Percentiles rank a stretch among this genome's conserved stretches.
These are phyloP conservation scores for Spea bombifrons DNA, from an alignment of 2,113 vertebrate species.

Conservation along the genomic window DNA sequence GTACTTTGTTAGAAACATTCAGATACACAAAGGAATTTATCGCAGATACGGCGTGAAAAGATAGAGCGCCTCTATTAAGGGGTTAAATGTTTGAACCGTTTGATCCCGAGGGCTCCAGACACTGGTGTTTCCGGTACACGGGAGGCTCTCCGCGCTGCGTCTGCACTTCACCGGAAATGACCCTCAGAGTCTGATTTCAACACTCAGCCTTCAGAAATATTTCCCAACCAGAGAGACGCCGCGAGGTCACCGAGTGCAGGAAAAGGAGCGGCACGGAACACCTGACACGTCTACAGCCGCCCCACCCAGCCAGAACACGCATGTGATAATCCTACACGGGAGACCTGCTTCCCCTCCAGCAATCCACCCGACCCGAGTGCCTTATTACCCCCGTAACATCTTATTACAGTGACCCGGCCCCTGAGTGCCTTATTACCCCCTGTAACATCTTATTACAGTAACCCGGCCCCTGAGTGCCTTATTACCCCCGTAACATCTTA, in stretches of 20 bases:
- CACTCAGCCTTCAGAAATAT: not conserved
- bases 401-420: not conserved
- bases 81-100: not conserved
- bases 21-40: no score
- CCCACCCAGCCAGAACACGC: not conserved
- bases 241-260: conserved; percentile 25
- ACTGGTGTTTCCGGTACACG: conserved; percentile 20
- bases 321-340: not conserved
- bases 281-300: not conserved
- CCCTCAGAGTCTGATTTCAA: conserved; percentile 16
- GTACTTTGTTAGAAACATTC: no score
- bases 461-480: no score
- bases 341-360: not conserved
- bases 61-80: no score
- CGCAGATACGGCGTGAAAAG: no score
- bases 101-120: conserved; percentile 20
- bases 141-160: not conserved
- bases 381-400: conserved; percentile 15
- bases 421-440: conserved; percentile 4
- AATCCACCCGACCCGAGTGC: not conserved
- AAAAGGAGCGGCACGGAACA: not conserved
- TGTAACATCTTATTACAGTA: no score
- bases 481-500: not conserved
- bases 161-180: not conserved
- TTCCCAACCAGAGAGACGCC: conserved; percentile 14